Evolutionary conservation across 2,888 invertebrate genomes (phyloP), one percentile per base, ranked within the genome.

Genomic region (Syritta pipiens): DNA sequence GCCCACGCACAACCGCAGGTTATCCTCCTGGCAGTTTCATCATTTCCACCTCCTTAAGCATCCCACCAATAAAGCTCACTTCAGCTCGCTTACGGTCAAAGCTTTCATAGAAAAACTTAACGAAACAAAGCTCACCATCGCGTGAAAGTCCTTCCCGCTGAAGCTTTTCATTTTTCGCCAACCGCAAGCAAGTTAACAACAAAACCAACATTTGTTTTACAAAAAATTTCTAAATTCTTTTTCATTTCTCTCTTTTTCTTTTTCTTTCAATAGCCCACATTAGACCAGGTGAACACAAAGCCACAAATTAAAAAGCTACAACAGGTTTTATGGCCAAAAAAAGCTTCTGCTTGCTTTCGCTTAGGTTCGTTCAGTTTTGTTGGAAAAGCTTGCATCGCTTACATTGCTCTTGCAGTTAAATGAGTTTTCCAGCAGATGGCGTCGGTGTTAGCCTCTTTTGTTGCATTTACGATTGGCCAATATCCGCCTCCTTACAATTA

Each of bases 231-330:
- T 44, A 53, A 26, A 6, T 22, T n/a, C 17, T 9, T 0, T 40
- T 51, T 22, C 28, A 3, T 17, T 60, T 22, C 6, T 69, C 30
- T 53, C 42, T 35, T 53, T 42, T 49, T 30, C 35, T 75, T 40
- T 62, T 24, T 55, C 30, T 30, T 71, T 55, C 53, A 57, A 26
- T 69, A 77, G 71, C 76, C 76, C 24, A 59, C 71, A 35, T 57
- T 77, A 59, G 71, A 71, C 71, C 71, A 77, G 76, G 76, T 77
- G 59, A 76, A 44, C 57, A 32, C 30, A 49, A n/a, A 14, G 37
- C 7, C 17, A n/a, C 26, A 48, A 37, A 46, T 1, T 9, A 26
- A 60, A 24, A 40, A 30, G 22, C 12, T n/a, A 14, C 10, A 49
- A 28, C 51, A 75, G 69, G 75, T 76, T 69, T n/a, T n/a, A n/a